Percentiles rank a stretch among this genome's conserved stretches.
These are phyloP conservation scores for Capitulum mitella DNA, from an alignment of 2,888 invertebrate genomes.

Conservation along the genomic window DNA sequence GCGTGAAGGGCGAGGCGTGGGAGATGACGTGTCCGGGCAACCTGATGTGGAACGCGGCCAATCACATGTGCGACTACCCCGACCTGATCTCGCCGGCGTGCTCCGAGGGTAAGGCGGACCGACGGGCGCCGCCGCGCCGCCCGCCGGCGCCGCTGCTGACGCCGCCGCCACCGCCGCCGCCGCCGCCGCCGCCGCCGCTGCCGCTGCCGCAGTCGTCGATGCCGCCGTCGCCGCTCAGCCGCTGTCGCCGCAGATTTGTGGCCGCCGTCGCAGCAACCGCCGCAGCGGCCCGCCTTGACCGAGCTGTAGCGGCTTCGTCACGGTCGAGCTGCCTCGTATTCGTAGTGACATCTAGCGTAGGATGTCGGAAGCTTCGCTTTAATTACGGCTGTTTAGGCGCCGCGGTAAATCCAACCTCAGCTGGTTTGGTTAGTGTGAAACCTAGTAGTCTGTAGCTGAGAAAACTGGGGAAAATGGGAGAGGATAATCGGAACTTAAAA, in stretches of 20 bases:
- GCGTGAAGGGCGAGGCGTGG: conserved; percentile 3
- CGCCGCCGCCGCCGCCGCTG: background rate
- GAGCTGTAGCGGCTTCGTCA: background rate
- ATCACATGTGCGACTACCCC: background rate
- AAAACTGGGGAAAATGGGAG: no score
- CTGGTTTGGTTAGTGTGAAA: no score
- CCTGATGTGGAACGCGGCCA: conserved; percentile 3
- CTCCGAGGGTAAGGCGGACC: background rate
- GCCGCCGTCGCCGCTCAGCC: background rate
- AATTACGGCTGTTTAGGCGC: background rate
- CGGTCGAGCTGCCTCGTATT: background rate
- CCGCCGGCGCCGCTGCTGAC: background rate
- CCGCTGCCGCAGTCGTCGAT: background rate
- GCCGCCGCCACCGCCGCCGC: background rate
- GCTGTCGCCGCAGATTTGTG: background rate
- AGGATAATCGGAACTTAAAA: background rate
- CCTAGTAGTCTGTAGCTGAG: no score
- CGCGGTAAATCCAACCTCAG: background rate
- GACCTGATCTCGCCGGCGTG: background rate
- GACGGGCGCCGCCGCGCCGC: background rate
- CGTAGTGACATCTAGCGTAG: background rate
- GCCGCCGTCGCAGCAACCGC: no score
- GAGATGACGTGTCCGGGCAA: background rate
- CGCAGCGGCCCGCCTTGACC: background rate
- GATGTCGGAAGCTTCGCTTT: background rate